Conservation (phyloP, 2,113 vertebrate species). For the Coptodon bakossiorum region DNA sequence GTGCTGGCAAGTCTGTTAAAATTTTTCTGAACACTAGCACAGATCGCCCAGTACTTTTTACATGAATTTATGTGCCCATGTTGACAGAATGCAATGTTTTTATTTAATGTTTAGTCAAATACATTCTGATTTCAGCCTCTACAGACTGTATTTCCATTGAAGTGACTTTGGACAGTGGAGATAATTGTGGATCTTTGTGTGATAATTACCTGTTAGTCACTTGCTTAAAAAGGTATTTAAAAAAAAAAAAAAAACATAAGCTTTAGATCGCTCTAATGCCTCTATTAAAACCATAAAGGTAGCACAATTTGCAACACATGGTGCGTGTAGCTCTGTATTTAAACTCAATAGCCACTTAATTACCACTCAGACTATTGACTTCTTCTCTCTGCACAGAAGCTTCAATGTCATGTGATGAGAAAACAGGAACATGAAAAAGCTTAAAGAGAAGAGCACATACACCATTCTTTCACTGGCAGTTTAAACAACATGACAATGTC, state of each 20-base stretch:
- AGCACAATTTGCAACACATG: not conserved
- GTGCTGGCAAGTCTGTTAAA: not conserved
- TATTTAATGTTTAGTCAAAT: not conserved
- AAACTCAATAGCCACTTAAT: not conserved
- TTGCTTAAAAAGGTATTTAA: not conserved
- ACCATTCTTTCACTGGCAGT: not conserved
- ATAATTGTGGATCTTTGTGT: not conserved
- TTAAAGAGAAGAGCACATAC: not conserved
- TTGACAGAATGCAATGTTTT: not conserved
- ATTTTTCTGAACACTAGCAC: not conserved
- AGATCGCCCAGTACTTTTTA: fast-evolving
- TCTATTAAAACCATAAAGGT: not conserved
- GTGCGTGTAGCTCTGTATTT: not conserved
- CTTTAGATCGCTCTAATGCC: not conserved
- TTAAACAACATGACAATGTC: not conserved
- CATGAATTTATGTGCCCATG: not conserved
- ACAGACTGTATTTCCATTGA: not conserved
- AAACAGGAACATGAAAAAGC: not conserved
- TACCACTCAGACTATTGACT: not conserved
- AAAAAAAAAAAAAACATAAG: not conserved
- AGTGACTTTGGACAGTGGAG: not conserved
- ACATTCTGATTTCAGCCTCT: not conserved
- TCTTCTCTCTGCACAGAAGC: not conserved
- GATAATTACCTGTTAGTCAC: not conserved
- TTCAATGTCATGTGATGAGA: not conserved